Conservation (phyloP, 1,140 invertebrate species). For the Lepidurus packardi region DNA sequence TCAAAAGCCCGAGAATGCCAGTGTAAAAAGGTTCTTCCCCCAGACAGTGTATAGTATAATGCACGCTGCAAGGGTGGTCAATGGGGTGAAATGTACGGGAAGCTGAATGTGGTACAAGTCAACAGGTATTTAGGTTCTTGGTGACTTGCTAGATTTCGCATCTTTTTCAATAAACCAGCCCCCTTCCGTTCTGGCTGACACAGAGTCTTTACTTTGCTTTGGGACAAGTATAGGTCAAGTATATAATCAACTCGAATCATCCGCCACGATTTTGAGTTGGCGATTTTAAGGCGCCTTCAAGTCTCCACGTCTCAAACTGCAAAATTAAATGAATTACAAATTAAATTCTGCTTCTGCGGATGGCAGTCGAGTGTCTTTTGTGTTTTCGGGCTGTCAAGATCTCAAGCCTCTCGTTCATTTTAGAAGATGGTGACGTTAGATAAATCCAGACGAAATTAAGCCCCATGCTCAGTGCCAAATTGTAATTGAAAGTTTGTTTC, state of each 20-base stretch:
- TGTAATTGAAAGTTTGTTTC: no score
- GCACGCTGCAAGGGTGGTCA: no score
- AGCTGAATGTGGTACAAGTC: neutral
- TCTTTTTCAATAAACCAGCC: constrained; percentile 17
- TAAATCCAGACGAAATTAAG: no score
- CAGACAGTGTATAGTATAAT: neutral
- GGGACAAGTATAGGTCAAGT: constrained; percentile 10
- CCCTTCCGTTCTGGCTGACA: neutral
- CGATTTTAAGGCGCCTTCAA: neutral
- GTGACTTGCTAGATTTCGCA: constrained; percentile 14
- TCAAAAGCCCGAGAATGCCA: neutral
- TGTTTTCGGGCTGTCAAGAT: neutral
- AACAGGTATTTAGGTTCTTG: constrained; percentile 15
- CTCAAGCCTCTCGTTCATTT: neutral
- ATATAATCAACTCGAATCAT: neutral
- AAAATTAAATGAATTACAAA: neutral
- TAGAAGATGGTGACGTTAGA: no score
- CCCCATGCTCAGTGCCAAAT: no score
- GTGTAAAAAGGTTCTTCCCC: neutral
- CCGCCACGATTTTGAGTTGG: constrained; percentile 8
- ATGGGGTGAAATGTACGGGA: neutral
- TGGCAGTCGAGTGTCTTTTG: no score
- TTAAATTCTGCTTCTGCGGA: neutral
- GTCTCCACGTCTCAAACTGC: neutral
- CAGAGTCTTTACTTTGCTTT: constrained; percentile 1